These are phyloP conservation scores for Sphenodon punctatus DNA, from an alignment of 2,797 vertebrate genomes.

Conservation along the genomic window DNA sequence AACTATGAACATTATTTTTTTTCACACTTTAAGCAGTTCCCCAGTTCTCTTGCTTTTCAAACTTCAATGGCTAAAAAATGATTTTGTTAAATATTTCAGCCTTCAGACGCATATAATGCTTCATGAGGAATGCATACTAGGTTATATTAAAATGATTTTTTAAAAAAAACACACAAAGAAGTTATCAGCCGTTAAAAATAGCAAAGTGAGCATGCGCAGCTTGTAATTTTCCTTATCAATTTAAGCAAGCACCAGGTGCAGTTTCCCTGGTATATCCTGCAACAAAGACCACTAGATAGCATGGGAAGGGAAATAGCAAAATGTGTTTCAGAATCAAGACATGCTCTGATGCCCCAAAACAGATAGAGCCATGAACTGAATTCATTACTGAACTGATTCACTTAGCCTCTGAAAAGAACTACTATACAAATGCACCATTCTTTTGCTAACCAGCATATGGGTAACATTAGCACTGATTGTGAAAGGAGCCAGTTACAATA, in stretches of 20 bases:
- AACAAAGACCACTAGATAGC: slow-evolving; percentile 66
- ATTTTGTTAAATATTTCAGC: slow-evolving; percentile 22
- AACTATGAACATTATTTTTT: not conserved
- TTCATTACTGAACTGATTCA: slow-evolving; percentile 67
- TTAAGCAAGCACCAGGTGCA: slow-evolving; percentile 71
- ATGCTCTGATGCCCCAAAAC: slow-evolving; percentile 72
- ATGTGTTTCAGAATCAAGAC: slow-evolving; percentile 70
- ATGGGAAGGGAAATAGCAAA: slow-evolving; percentile 66
- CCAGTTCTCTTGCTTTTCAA: not conserved
- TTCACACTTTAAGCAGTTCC: not conserved
- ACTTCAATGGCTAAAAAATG: slow-evolving; percentile 3
- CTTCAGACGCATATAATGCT: slow-evolving; percentile 14
- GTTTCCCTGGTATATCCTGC: slow-evolving; percentile 69
- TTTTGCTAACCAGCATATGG: slow-evolving; percentile 64
- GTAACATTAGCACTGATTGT: slow-evolving; percentile 56
- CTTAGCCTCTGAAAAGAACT: slow-evolving; percentile 60
- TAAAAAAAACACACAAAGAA: slow-evolving; percentile 58
- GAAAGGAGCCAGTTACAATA: slow-evolving; percentile 60
- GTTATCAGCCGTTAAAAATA: slow-evolving; percentile 63
- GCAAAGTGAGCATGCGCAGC: slow-evolving; percentile 53
- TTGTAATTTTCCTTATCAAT: slow-evolving; percentile 70
- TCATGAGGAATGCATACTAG: slow-evolving; percentile 30
- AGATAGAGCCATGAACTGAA: slow-evolving; percentile 72
- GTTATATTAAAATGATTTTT: slow-evolving; percentile 40
- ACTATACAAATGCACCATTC: slow-evolving; percentile 65